phyloP scores from a whole-genome alignment of 2,113 vertebrate genomes.

The Dicrurus megarhynchus region DNA sequence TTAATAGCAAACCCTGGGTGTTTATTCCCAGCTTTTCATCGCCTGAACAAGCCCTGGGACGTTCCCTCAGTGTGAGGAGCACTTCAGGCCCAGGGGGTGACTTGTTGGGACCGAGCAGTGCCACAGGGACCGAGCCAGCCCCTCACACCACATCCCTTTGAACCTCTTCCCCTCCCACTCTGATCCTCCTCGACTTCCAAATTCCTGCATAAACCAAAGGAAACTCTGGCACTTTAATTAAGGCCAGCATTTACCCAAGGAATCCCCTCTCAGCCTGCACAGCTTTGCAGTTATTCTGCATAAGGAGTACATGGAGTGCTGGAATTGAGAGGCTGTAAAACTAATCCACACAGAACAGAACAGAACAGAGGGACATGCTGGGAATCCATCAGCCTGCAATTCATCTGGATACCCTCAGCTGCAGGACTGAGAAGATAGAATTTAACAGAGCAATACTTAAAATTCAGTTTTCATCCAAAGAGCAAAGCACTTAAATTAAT shows the following conservation, averaged over 20 bases:
- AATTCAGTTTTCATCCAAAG: background rate
- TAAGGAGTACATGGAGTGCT: background rate
- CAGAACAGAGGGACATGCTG: background rate
- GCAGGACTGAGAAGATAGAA: background rate
- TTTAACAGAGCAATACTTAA: constrained; percentile 27
- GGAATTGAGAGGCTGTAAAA: constrained; percentile 25
- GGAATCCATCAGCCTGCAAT: background rate
- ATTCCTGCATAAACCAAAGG: background rate
- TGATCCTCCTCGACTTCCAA: background rate
- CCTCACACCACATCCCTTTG: background rate
- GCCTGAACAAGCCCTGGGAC: background rate
- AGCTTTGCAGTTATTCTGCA: background rate
- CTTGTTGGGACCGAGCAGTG: background rate
- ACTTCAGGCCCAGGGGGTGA: background rate
- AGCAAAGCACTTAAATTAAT: constrained; percentile 42
- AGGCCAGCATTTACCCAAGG: background rate
- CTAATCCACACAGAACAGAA: background rate
- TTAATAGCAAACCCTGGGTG: background rate
- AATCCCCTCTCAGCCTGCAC: background rate
- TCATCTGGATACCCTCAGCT: background rate
- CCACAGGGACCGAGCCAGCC: background rate
- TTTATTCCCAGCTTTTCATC: background rate
- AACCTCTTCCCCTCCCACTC: background rate
- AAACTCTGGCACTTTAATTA: background rate
- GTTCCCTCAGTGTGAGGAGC: background rate